Evolutionary conservation across 92 coral and sea anemone species (phyloP).

Genomic region (Palythoa grandiflora): DNA sequence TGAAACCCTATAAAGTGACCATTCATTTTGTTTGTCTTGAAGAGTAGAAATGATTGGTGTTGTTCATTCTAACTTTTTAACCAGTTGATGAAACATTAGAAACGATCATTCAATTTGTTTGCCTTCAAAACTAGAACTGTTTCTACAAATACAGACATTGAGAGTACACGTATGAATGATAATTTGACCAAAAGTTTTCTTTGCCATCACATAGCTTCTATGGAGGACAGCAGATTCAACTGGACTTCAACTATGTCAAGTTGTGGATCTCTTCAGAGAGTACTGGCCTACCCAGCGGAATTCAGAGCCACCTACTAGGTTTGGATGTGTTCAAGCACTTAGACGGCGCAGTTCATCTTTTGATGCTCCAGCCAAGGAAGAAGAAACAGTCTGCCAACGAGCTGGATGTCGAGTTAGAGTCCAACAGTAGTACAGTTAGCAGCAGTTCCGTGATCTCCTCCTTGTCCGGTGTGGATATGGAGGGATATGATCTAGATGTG

Average conservation of each 20-base stretch:
- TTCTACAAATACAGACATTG: background rate
- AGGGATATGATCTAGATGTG: slow-evolving; percentile 83
- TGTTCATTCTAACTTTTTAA: background rate
- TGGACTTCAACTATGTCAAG: slow-evolving; percentile 93
- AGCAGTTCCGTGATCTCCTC: slow-evolving; percentile 95
- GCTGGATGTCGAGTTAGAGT: slow-evolving; percentile 91
- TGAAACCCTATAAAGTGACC: background rate
- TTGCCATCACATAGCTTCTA: slow-evolving; percentile 69
- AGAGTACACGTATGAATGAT: background rate
- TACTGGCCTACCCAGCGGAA: slow-evolving; percentile 67
- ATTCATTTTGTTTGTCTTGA: background rate
- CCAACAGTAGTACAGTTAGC: slow-evolving; percentile 91
- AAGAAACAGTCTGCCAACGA: slow-evolving; percentile 77
- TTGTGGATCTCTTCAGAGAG: slow-evolving; percentile 95
- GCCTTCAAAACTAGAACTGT: background rate
- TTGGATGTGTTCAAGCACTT: slow-evolving; percentile 89
- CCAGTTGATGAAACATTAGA: background rate
- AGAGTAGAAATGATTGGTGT: background rate
- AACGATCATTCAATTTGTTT: background rate
- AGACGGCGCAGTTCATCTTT: slow-evolving; percentile 86
- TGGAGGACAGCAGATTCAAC: slow-evolving; percentile 96
- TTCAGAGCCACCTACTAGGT: slow-evolving; percentile 81
- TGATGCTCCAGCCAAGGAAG: slow-evolving; percentile 96
- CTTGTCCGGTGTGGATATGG: slow-evolving; percentile 92
- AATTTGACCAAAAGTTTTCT: background rate